These are phyloP conservation scores for Eupithecia abbreviata DNA, from an alignment of 2,888 invertebrate genomes.

Conservation along the genomic window DNA sequence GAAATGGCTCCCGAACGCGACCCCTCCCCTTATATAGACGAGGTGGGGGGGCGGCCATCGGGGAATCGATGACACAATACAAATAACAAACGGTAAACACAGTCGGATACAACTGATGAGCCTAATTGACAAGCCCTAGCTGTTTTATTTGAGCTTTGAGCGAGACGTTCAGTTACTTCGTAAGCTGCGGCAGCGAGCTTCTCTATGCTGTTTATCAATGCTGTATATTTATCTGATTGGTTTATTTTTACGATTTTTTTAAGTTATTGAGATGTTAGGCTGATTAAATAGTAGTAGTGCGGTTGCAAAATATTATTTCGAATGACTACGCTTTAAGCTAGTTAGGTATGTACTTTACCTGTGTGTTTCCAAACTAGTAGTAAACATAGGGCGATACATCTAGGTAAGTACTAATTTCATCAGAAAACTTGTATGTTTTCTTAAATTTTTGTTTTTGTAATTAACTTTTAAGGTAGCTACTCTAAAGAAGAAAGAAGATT, in stretches of 20 bases:
- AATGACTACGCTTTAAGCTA: not conserved
- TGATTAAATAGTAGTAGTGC: not conserved
- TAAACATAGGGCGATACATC: too few species aligned
- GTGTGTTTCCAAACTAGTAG: too few species aligned
- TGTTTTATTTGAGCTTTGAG: not conserved
- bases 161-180: not conserved
- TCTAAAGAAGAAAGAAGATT: too few species aligned
- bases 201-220: not conserved
- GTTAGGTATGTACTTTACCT: too few species aligned
- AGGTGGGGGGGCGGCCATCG: not conserved
- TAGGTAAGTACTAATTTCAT: too few species aligned
- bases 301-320: not conserved
- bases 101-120: not conserved
- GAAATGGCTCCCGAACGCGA: conserved; percentile 62
- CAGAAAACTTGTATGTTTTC: not conserved
- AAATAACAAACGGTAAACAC: conserved; percentile 10
- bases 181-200: not conserved
- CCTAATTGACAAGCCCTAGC: not conserved
- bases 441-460: not conserved
- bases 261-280: not conserved
- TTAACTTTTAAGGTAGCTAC: too few species aligned
- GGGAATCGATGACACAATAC: conserved; percentile 10
- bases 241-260: not conserved
- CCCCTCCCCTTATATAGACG: conserved; percentile 65
- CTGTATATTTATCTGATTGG: not conserved